Conservation (phyloP, 1,140 invertebrate genomes). For the Lepidotrigona ventralis region DNA sequence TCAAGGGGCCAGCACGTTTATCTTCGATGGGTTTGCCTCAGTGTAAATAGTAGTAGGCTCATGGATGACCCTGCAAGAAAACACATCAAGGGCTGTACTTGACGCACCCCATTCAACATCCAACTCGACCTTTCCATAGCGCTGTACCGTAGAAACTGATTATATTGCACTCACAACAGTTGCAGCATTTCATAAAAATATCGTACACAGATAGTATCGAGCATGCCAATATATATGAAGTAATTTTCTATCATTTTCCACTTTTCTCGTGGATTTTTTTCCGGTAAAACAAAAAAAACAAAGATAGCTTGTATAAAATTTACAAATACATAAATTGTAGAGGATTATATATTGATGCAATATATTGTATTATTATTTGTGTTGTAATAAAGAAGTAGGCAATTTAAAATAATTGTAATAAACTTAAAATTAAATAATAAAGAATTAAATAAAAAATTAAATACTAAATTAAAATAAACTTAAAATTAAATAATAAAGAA, state of each 20-base stretch:
- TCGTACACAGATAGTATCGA: neutral
- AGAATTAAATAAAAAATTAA: too few relatives aligned
- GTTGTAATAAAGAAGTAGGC: neutral
- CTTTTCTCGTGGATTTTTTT: neutral
- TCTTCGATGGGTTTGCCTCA: conserved; percentile 31
- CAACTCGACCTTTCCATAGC: conserved; percentile 34
- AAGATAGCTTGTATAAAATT: neutral
- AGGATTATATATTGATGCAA: neutral
- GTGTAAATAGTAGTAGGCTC: conserved; percentile 51
- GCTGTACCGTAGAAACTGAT: conserved; percentile 5
- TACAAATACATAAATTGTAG: neutral
- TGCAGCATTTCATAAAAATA: neutral
- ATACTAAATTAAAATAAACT: too few relatives aligned
- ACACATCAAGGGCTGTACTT: conserved; percentile 43
- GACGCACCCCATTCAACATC: conserved; percentile 31
- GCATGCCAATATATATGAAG: neutral
- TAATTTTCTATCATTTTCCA: neutral
- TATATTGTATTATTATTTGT: neutral
- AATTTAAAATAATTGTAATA: too few relatives aligned
- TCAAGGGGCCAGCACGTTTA: conserved; percentile 39
- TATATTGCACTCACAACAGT: neutral
- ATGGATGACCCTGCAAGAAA: conserved; percentile 51
- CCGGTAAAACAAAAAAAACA: neutral
- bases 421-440: too few relatives aligned
- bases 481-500: too few relatives aligned